Base-by-base conservation (phyloP, 1,140 invertebrate species). In the Chlorops oryzae region DNA sequence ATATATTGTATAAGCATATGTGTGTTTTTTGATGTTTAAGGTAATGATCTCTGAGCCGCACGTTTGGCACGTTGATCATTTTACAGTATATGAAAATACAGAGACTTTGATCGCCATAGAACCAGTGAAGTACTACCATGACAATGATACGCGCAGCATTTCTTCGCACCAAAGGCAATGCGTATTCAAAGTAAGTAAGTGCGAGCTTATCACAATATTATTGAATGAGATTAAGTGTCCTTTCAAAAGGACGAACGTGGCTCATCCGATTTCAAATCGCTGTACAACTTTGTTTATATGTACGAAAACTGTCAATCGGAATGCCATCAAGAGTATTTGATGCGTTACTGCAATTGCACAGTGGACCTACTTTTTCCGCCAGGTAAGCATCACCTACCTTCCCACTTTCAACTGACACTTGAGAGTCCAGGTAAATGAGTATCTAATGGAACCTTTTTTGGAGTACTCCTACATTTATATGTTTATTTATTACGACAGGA, bases 361-460 rank as follows among this genome's bases (percentile, higher is more conserved):
- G 39, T 71, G 56, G 65, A 71, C 38, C 39, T 70, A 48, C 52
- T 72, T 37, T 72, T 67, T 62, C 68, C 68, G 54, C 61, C 65
- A 50, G 68, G 68, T 68, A 61, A 65, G 58, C 56, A 65, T 57
- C 58, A 58, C 45, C 37, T 56, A 51, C 40, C 13, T 23, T 28
- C 25, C 32, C 24, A 52, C 54, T 39, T 50, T 24, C 39, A 41
- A 22, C 35, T 6, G n/a, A 6, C 13, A 38, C 35, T n/a, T n/a
- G n/a, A n/a, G n/a, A n/a, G n/a, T n/a, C n/a, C n/a, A n/a, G n/a
- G n/a, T n/a, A n/a, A n/a, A n/a, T n/a, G n/a, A n/a, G n/a, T n/a
- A n/a, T n/a, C n/a, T n/a, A n/a, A n/a, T n/a, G n/a, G n/a, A n/a
- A n/a, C n/a, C n/a, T n/a, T n/a, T n/a, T n/a, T n/a, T n/a, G n/a